Conservation (phyloP, 2,113 vertebrate genomes). For the Periophthalmodon schlosseri region DNA sequence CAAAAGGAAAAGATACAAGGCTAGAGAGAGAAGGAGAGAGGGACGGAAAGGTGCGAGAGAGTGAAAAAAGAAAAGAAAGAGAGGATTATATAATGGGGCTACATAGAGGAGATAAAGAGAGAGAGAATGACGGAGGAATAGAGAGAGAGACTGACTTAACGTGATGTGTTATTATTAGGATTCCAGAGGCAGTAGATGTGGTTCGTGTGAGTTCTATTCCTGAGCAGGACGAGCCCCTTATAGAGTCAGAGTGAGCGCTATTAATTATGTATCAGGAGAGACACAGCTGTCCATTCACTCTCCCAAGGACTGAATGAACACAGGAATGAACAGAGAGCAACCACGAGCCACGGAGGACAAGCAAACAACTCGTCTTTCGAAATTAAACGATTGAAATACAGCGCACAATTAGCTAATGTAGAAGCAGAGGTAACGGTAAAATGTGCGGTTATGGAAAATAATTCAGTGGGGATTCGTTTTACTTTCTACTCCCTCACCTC, state of each 20-base stretch:
- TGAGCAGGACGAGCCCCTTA: slow-evolving; percentile 38
- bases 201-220: slow-evolving; percentile 22
- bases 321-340: neutral
- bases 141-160: neutral
- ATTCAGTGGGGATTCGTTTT: too few species aligned
- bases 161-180: neutral
- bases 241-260: neutral
- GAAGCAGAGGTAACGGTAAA: too few species aligned
- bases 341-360: neutral
- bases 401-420: too few species aligned
- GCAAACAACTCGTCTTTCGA: neutral
- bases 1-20: neutral
- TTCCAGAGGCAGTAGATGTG: neutral
- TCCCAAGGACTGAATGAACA: neutral
- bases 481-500: too few species aligned
- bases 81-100: neutral
- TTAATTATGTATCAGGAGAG: neutral
- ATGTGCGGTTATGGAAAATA: too few species aligned
- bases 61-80: neutral
- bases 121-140: neutral
- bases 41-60: neutral
- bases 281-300: neutral
- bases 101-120: neutral
- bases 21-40: neutral
- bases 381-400: too few species aligned